Conservation (phyloP, 1,140 invertebrate species). For the Oryzaephilus surinamensis region DNA sequence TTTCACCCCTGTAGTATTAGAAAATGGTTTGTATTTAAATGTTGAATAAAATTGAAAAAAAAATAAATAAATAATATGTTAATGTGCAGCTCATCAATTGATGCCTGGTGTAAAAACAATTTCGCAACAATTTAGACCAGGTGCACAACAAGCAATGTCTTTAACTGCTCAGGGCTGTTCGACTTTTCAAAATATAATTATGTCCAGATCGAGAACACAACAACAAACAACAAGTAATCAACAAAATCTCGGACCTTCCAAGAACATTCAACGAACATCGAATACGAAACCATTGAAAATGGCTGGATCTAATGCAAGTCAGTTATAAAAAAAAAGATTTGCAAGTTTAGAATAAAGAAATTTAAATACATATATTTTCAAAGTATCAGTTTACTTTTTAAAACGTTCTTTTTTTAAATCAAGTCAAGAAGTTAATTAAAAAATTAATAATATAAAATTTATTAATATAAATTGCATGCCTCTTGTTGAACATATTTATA, state of each 20-base stretch:
- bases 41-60: not conserved
- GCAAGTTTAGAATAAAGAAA: conserved; percentile 26
- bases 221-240: conserved; percentile 40
- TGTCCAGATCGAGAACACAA: conserved; percentile 43
- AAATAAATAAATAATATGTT: conserved; percentile 6
- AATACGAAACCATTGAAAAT: conserved; percentile 49
- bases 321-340: conserved; percentile 35
- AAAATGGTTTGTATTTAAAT: no score
- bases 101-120: conserved; percentile 50
- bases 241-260: conserved; percentile 37
- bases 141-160: conserved; percentile 17
- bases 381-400: conserved; percentile 3
- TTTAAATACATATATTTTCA: conserved; percentile 14
- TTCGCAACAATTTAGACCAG: conserved; percentile 44
- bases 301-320: conserved; percentile 48
- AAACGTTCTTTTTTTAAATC: conserved; percentile 5
- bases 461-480: no score
- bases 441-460: no score
- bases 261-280: conserved; percentile 44
- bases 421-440: conserved; percentile 9
- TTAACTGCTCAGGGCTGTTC: conserved; percentile 36
- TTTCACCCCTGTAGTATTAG: no score
- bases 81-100: conserved; percentile 51
- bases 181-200: conserved; percentile 47
- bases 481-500: conserved; percentile 3